Base-by-base conservation (phyloP, 1,140 invertebrate genomes). In the Chironomus striatipennis region DNA sequence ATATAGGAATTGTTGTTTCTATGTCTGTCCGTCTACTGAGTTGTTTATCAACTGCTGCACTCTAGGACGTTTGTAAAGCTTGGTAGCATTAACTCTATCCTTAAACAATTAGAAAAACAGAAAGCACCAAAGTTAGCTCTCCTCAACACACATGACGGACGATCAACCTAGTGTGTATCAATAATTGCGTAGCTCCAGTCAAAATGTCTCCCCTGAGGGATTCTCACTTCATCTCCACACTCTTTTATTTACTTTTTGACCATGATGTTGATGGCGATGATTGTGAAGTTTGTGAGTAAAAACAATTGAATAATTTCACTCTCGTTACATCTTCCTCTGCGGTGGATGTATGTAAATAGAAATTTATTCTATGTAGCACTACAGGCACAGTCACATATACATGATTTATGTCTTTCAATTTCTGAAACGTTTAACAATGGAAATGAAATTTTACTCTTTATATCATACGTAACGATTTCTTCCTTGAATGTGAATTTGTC, bases 221-320 rank as follows among this genome's bases (percentile, higher is more conserved):
- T 1, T 57, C 15, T 57, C 12, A n/a, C 47, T 57, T 57, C n/a
- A 57, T 12, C 24, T 34, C 24, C 24, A 34, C 24, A 34, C 24
- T 34, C 24, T 34, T 34, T 34, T 34, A 34, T 34, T 34, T 34
- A 34, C 24, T 34, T 34, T 34, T 34, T 34, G 24, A 34, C 24
- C 12, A 57, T 57, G 47, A 57, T 57, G 47, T n/a, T 57, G 12
- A n/a, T 15, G 4, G 47, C 15, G 47, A 57, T 57, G 24, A 34
- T 34, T 34, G 24, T 34, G 24, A 34, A 34, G 24, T 34, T 34
- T 34, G 24, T 34, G 24, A 57, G 47, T 57, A 10, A 57, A n/a
- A 57, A 57, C 47, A 57, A 57, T 57, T 57, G 47, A 57, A n/a
- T n/a, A 57, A 57, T 57, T 57, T 57, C 47, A 57, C 47, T 57